These are phyloP conservation scores for Antheraea mylitta DNA, from an alignment of 1,140 invertebrate species.

Conservation along the genomic window DNA sequence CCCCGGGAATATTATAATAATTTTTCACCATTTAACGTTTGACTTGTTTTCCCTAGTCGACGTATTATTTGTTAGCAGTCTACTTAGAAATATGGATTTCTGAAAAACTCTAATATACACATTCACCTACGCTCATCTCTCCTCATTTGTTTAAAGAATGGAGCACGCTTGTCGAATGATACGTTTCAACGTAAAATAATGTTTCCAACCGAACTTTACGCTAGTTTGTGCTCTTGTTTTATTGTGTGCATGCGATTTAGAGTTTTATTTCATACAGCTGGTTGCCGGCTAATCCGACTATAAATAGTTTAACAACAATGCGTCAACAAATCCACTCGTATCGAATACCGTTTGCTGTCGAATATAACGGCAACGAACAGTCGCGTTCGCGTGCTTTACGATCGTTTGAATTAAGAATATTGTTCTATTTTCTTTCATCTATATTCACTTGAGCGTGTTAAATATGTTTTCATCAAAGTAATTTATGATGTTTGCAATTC, in stretches of 20 bases:
- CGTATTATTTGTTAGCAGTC: constrained; percentile 25
- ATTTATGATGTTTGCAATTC: constrained; percentile 3
- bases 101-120: constrained; percentile 43
- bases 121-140: constrained; percentile 45
- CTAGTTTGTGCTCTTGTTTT: constrained; percentile 55
- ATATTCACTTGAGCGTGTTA: neutral
- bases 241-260: constrained; percentile 59
- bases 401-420: constrained; percentile 24
- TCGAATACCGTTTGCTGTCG: constrained; percentile 45
- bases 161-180: constrained; percentile 65
- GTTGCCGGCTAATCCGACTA: constrained; percentile 67
- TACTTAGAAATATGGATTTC: constrained; percentile 41
- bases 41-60: neutral
- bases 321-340: constrained; percentile 48
- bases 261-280: constrained; percentile 69
- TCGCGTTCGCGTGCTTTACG: constrained; percentile 16
- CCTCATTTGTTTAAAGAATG: constrained; percentile 66
- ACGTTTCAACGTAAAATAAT: constrained; percentile 71
- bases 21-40: neutral
- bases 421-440: constrained; percentile 19
- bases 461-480: neutral
- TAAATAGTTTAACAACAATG: constrained; percentile 70
- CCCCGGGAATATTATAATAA: neutral
- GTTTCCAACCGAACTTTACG: constrained; percentile 48
- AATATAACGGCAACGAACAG: constrained; percentile 19